These are phyloP conservation scores for Melanchra persicariae DNA, from an alignment of 2,888 invertebrate species.

Conservation along the genomic window DNA sequence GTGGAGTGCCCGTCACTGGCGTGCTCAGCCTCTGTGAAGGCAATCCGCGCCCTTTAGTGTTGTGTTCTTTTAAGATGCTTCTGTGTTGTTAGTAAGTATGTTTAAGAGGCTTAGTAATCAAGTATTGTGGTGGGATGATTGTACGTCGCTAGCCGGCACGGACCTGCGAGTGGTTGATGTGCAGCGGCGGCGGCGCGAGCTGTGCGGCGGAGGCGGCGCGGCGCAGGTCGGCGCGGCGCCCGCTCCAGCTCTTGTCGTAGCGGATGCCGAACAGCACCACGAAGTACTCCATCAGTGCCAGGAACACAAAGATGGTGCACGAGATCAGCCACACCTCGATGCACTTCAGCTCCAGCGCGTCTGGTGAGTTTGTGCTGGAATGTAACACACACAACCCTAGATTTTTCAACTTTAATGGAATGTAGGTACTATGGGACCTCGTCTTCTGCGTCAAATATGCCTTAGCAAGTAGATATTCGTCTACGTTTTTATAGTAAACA, in stretches of 20 bases:
- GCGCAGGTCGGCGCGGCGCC: constrained; percentile 84
- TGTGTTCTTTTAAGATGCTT: not conserved
- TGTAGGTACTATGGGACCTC: not conserved
- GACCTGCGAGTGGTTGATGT: constrained; percentile 88
- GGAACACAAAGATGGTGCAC: constrained; percentile 92
- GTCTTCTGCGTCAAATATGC: not conserved
- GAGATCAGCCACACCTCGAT: constrained; percentile 93
- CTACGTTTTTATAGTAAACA: not conserved
- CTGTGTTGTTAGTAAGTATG: not conserved
- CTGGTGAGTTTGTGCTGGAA: constrained; percentile 92
- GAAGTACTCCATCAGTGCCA: constrained; percentile 92
- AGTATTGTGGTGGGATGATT: constrained; percentile 65
- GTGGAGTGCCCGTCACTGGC: constrained; percentile 86
- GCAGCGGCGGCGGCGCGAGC: constrained; percentile 83
- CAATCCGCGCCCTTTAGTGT: constrained; percentile 49
- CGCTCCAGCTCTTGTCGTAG: constrained; percentile 92
- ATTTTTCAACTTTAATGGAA: constrained; percentile 12
- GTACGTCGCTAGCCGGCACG: constrained; percentile 14
- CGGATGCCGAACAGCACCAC: constrained; percentile 92
- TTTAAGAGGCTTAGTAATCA: constrained; percentile 7
- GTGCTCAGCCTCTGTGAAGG: constrained; percentile 86
- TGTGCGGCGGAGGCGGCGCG: constrained; percentile 86
- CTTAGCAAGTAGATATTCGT: not conserved
- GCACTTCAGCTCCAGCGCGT: constrained; percentile 92
- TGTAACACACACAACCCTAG: constrained; percentile 35